Base-by-base conservation (phyloP, 2,113 vertebrate genomes). In the Progne subis region DNA sequence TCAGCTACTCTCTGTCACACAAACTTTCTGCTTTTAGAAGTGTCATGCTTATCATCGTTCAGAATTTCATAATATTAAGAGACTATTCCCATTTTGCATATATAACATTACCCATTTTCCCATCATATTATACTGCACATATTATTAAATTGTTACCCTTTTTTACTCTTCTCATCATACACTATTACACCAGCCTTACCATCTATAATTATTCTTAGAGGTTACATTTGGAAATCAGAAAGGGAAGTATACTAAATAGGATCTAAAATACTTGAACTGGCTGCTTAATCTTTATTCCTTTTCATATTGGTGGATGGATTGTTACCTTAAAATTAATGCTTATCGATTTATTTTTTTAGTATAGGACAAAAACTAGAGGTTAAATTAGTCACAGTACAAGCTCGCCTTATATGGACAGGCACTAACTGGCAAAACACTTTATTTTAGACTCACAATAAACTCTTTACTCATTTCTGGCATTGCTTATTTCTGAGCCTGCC, bases 181-280 rank as follows among this genome's bases (percentile, higher is more conserved):
- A 32, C 31, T 77, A 65, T 72, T 85, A 79, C 49, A 14, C 14
- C 46, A 72, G 28, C 14, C 14, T 78, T 55, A 81, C 29, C 24
- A 31, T 78, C 68, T 61, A 32, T 44, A 77, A 86, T 84, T 92
- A 89, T 28, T 67, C 16, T 59, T 82, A 72, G 63, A 82, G 60
- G 25, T 89, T 96, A 95, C 86, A 76, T 86, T 91, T 59, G 52
- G 89, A 82, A 82, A 96, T 69, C 8, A 12, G 87, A 92, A 88
- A 96, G 23, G 46, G 64, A 91, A 79, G 44, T 53, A 60, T 25
- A 69, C 56, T 69, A 94, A 91, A 94, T 52, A 92, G 69, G 16
- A 63, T 52, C 41, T 60, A 70, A 68, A 93, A 76, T 44, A 79
- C 46, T 81, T n/a, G 3, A n/a, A 60, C 52, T 80, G 74, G 18